A percentile compares a stretch with the other conserved stretches of the same genome.
Evolutionary conservation across 2,113 vertebrate species (phyloP).

Genomic region (Gallinago media): DNA sequence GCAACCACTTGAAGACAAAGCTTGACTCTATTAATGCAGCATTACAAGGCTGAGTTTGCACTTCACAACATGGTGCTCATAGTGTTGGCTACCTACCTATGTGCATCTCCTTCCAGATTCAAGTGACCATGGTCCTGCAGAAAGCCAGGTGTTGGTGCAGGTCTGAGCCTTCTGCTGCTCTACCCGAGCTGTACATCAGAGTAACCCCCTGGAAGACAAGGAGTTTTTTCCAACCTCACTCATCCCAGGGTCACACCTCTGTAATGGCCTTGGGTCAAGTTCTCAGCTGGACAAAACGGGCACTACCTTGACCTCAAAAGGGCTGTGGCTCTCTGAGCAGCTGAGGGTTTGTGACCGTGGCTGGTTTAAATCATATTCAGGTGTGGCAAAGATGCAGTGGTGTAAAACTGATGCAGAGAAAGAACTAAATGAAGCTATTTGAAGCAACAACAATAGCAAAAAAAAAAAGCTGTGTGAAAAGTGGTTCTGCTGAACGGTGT

Average conservation of each 20-base stretch:
- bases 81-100: neutral
- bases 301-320: neutral
- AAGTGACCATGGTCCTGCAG: neutral
- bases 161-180: neutral
- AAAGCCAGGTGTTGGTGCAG: neutral
- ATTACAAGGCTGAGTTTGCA: neutral
- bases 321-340: neutral
- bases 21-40: neutral
- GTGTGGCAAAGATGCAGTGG: neutral
- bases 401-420: neutral
- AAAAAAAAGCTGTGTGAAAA: neutral
- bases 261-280: neutral
- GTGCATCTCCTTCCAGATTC: neutral
- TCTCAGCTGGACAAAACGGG: neutral
- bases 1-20: neutral
- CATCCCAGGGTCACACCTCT: neutral
- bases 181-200: neutral
- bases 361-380: neutral
- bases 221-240: neutral
- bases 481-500: neutral
- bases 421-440: neutral
- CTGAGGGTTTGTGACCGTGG: neutral
- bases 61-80: rapidly evolving
- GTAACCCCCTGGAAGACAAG: rapidly evolving
- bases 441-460: too few species aligned